phyloP scores from a whole-genome alignment of 2,888 invertebrate species.

The Drosophila putrida region DNA sequence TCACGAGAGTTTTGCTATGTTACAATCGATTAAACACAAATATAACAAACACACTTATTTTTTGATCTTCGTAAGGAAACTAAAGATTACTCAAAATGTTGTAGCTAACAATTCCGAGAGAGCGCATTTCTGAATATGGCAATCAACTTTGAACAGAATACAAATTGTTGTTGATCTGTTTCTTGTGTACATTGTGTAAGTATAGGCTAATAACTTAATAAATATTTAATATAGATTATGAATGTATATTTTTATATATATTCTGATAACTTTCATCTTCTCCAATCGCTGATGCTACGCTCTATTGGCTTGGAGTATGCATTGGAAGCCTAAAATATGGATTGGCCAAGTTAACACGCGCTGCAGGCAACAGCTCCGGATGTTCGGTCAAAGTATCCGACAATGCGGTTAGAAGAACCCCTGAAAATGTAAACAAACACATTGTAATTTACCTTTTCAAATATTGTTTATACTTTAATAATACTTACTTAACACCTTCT shows the following conservation, averaged over 20 bases:
- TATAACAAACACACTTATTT: slow-evolving; percentile 5
- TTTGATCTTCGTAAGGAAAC: slow-evolving; percentile 17
- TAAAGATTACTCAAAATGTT: slow-evolving; percentile 21
- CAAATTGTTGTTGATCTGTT: slow-evolving; percentile 25
- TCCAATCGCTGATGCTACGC: slow-evolving; percentile 6
- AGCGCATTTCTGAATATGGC: slow-evolving; percentile 58
- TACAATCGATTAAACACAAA: slow-evolving; percentile 48
- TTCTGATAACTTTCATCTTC: slow-evolving; percentile 50
- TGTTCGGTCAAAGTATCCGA: slow-evolving; percentile 91
- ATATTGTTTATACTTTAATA: background rate
- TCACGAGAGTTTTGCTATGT: slow-evolving; percentile 65
- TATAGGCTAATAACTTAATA: slow-evolving; percentile 54
- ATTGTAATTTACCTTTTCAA: background rate
- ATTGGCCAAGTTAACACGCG: slow-evolving; percentile 86
- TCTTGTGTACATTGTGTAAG: slow-evolving; percentile 11
- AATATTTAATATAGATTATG: slow-evolving; percentile 51
- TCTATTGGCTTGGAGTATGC: slow-evolving; percentile 68
- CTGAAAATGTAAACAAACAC: slow-evolving; percentile 83
- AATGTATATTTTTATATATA: slow-evolving; percentile 43
- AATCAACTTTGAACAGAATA: slow-evolving; percentile 45
- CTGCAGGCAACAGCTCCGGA: slow-evolving; percentile 88
- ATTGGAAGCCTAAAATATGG: slow-evolving; percentile 83
- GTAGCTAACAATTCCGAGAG: slow-evolving; percentile 64
- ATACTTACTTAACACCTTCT: slow-evolving; percentile 91
- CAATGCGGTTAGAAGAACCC: slow-evolving; percentile 91